Base-by-base conservation (phyloP, 2,113 vertebrate species). In the Gila orcuttii region DNA sequence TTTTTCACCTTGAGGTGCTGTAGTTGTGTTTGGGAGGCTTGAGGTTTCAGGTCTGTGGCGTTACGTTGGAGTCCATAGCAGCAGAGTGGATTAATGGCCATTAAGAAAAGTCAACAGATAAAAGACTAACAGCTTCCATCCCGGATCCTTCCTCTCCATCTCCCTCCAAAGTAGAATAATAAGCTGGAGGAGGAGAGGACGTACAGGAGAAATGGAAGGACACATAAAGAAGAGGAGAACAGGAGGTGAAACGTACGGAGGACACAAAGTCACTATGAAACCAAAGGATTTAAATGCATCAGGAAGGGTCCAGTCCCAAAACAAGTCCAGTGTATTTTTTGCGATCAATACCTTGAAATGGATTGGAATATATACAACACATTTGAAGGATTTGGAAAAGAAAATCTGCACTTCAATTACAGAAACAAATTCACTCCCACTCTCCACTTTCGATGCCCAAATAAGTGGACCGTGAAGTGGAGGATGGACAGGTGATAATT, bases 41-140 rank as follows among this genome's bases (percentile, higher is more conserved):
- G 95, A 96, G 95, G 95, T 96, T 94, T 94, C 90, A 93, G 94
- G 93, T 95, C 93, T 94, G 94, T 94, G 93, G 94, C 91, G 93
- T 92, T 94, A 94, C 90, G 92, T 95, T 92, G 89, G 87, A 89
- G 90, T 93, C 92, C 89, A 91, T 95, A 96, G 94, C 94, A 95
- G 94, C 95, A 95, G 92, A 91, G 86, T 90, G 90, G 83, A 93
- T 89, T 92, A 94, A 94, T 95, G 93, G 92, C 92, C 91, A 91
- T 92, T 91, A 89, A 91, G 79, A 91, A 87, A 84, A 93, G 91
- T 93, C 89, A 90, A 91, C 91, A 92, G 89, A 94, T 89, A 80
- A 68, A 80, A 83, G 83, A 75, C 89, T 85, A 79, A 85, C 86
- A 85, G 64, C 83, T 36, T 79, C 82, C 79, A 86, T 73, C 79